A percentile compares a stretch with the other conserved stretches of the same genome.
Conservation (phyloP, 2,888 invertebrate species). For the Taphrorychus bicolor region DNA sequence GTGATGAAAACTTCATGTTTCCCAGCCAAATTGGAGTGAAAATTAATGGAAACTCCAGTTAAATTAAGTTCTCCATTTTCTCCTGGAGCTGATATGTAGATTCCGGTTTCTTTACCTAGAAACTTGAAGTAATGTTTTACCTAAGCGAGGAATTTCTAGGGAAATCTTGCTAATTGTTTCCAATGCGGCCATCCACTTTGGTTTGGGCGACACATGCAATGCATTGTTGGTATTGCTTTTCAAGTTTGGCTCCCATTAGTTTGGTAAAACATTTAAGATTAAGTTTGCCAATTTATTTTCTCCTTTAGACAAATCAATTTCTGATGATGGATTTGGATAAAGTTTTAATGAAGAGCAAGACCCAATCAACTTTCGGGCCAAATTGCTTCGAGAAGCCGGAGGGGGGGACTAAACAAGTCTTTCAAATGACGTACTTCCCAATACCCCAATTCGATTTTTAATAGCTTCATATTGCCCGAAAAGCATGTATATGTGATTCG, state of each 20-base stretch:
- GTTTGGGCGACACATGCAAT: no score
- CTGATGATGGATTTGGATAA: not conserved
- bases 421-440: not conserved
- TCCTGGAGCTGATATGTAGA: constrained; percentile 14
- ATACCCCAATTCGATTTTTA: not conserved
- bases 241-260: not conserved
- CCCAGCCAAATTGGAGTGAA: constrained; percentile 19
- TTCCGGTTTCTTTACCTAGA: constrained; percentile 14
- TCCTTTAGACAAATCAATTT: not conserved
- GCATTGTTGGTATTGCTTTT: no score
- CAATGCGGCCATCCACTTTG: not conserved
- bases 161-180: constrained; percentile 5
- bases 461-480: not conserved
- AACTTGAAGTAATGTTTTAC: constrained; percentile 13
- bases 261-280: not conserved
- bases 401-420: not conserved
- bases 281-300: not conserved
- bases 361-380: not conserved
- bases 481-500: no score
- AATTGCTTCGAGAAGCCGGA: not conserved
- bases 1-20: constrained; percentile 16
- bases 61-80: constrained; percentile 25
- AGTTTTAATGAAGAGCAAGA: not conserved
- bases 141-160: constrained; percentile 2
- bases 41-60: constrained; percentile 28